Evolutionary conservation across 2,888 invertebrate species (phyloP).

Genomic region (Hoplodrina blanda): DNA sequence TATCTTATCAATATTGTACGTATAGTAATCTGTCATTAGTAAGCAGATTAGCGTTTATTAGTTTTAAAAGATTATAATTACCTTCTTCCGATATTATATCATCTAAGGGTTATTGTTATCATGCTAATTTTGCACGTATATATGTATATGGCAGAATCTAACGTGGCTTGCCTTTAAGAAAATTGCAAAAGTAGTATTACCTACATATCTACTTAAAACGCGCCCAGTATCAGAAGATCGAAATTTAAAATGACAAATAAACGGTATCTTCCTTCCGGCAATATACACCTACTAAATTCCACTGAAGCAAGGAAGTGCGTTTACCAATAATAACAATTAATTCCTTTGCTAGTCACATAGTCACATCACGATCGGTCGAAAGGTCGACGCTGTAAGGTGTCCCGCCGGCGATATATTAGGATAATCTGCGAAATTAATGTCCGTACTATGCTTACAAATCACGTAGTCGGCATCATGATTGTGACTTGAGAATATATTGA

Average conservation of each 20-base stretch:
- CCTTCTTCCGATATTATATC: constrained; percentile 27
- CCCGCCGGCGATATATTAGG: constrained; percentile 34
- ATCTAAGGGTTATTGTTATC: constrained; percentile 30
- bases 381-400: constrained; percentile 53
- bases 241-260: constrained; percentile 34
- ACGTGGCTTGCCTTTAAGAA: too few species aligned
- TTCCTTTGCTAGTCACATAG: constrained; percentile 55
- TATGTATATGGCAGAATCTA: neutral
- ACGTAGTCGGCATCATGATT: constrained; percentile 57
- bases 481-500: constrained; percentile 47
- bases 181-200: too few species aligned
- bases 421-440: constrained; percentile 51
- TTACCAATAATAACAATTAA: constrained; percentile 46
- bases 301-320: constrained; percentile 53
- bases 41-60: constrained; percentile 43
- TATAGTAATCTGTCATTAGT: constrained; percentile 37
- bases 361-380: constrained; percentile 57
- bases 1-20: constrained; percentile 55
- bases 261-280: constrained; percentile 53
- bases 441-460: constrained; percentile 45
- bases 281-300: constrained; percentile 25
- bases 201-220: too few species aligned
- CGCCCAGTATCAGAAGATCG: constrained; percentile 33
- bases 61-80: constrained; percentile 40
- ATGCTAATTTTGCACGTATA: constrained; percentile 21